Conservation (phyloP, 2,113 vertebrate species). For the Pandion haliaetus region DNA sequence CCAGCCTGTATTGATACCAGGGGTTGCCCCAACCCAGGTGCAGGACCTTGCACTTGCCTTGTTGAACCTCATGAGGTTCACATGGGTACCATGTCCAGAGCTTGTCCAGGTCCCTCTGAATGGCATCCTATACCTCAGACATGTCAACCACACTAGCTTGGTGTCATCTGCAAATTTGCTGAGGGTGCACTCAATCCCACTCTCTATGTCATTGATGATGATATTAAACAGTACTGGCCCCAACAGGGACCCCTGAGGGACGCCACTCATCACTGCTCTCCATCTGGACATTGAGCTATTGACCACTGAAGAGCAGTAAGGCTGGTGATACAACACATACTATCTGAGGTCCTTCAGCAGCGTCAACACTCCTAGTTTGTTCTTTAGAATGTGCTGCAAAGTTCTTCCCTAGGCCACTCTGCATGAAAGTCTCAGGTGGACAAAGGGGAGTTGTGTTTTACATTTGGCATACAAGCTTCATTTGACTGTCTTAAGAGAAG, state of each 20-base stretch:
- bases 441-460: neutral
- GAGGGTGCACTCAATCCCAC: too few relatives aligned
- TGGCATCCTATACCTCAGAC: neutral
- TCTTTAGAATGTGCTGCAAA: neutral
- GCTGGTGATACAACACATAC: neutral
- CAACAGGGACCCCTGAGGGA: neutral
- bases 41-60: neutral
- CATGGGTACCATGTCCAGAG: neutral
- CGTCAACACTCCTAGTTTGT: neutral
- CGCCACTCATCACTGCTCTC: neutral
- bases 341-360: neutral
- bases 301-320: neutral
- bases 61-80: neutral
- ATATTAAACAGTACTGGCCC: neutral
- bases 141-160: neutral
- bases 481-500: neutral
- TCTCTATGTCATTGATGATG: neutral
- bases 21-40: neutral
- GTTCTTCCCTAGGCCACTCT: neutral
- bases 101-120: neutral
- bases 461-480: neutral
- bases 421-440: neutral
- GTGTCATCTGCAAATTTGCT: neutral
- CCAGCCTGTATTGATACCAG: neutral
- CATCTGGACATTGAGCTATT: neutral